A percentile compares a stretch with the other conserved stretches of the same genome.
phyloP scores from a whole-genome alignment of 2,797 vertebrate genomes.

The Clarias fuscus region DNA sequence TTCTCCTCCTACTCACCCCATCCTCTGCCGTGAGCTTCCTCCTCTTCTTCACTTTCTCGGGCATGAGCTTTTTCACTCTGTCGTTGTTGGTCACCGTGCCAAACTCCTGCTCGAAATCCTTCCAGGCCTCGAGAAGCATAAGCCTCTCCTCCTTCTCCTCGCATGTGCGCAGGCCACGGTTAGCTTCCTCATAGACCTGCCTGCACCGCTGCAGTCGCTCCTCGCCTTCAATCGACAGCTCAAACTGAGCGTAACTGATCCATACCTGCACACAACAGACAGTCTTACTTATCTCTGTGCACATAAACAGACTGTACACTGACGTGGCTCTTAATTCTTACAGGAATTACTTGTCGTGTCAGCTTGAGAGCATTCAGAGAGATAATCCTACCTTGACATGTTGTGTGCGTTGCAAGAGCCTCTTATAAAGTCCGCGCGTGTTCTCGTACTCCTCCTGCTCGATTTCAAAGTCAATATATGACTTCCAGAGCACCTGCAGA shows the following conservation, averaged over 20 bases:
- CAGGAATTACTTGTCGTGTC: background rate
- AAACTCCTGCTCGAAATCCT: constrained; percentile 86
- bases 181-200: constrained; percentile 93
- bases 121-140: constrained; percentile 95
- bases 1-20: constrained; percentile 81
- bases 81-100: constrained; percentile 77
- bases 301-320: background rate
- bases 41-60: constrained; percentile 98
- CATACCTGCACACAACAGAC: constrained; percentile 79
- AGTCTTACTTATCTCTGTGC: no score
- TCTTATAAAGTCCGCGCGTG: constrained; percentile 88
- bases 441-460: constrained; percentile 94
- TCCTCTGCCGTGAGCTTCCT: constrained; percentile 95
- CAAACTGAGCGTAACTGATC: constrained; percentile 95
- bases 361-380: constrained; percentile 19
- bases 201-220: constrained; percentile 81
- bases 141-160: constrained; percentile 97
- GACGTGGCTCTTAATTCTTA: background rate
- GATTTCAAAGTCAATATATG: constrained; percentile 97
- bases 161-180: constrained; percentile 89
- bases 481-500: constrained; percentile 94
- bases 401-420: constrained; percentile 91
- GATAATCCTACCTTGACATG: constrained; percentile 87
- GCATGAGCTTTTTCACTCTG: constrained; percentile 88
- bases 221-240: constrained; percentile 81